Base-by-base conservation (phyloP, 2,797 vertebrate species). In the Rallus crepitans region DNA sequence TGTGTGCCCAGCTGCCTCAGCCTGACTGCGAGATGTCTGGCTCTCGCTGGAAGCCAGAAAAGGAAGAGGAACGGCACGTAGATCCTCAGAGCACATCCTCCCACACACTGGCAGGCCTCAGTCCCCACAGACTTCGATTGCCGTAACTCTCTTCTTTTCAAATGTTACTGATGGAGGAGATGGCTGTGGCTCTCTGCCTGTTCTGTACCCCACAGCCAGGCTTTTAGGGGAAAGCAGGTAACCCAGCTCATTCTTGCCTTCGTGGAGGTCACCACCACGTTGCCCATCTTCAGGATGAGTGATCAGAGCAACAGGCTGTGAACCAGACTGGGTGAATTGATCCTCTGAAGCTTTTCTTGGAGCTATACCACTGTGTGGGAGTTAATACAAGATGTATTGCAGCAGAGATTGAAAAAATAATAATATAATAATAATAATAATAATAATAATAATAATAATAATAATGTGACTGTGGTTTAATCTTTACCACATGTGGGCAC, bases 1-100 rank as follows among this genome's bases (percentile, higher is more conserved):
- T 30, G 16, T 55, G 86, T 94, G 95, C 94, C 94, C 96, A 97
- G 96, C 94, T 96, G 96, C 94, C 92, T 96, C 94, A 91, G 88
- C 92, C 71, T 65, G 47, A 21, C 13, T 50, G 86, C 11, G 88
- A 85, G 92, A 72, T 90, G 94, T 94, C 94, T 96, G 94, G 72
- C 87, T 96, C 69, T 65, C 15, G 27, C 90, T 93, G 93, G 80
- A 83, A 95, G 95, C 53, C 93, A 94, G 90, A 42, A 42, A 79
- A 90, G 90, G 90, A 92, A 94, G 77, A 81, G 77, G 88, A 79
- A 25, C 0, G 47, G 91, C 82, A 68, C 11, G n/a, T 61, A 63
- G 73, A 83, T 89, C 57, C 82, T 50, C 6, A 10, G 87, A 87
- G 96, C 65, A 50, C 91, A 42, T 84, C 93, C 94, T 94, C 94